Base-by-base conservation (phyloP, 2,113 vertebrate genomes). In the Prolemur simus region DNA sequence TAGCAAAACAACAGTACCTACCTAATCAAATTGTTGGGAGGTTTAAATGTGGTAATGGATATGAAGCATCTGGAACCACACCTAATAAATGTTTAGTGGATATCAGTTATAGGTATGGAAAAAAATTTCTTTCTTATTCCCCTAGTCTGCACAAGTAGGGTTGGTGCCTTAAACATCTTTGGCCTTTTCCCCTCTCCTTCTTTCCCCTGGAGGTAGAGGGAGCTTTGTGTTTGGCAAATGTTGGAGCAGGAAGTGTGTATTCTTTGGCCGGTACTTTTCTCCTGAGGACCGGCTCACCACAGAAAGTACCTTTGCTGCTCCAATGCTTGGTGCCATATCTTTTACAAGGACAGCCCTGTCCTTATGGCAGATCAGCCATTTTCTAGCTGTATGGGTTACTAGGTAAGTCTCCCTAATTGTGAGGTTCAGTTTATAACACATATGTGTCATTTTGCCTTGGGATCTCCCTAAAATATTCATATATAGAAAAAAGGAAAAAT, bases 101-200 rank as follows among this genome's bases (percentile, higher is more conserved):
- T 23, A n/a, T 49, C 12, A 15, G 2, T 14, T 45, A 15, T 12
- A 37, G 27, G 20, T 69, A 27, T 5, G 7, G 9, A 63, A 87
- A 80, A 23, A 32, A 2, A 4, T 18, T 17, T 71, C 45, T 52
- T 89, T 9, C 17, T 68, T 27, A 17, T 12, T 49, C 4, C 15
- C 21, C 5, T 47, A 5, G 12, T 25, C 29, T 42, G 5, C 0
- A 2, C 20, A 27, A 74, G 1, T 4, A n/a, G 5, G 2, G 2
- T 17, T 52, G 73, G 14, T 27, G 17, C 12, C 20, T 14, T 11
- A 49, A 15, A 63, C 6, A 52, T 25, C 5, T 14, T 17, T 37
- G 4, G 20, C 6, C 5, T 1, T 82, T 71, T 52, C 9, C 7
- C 9, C 21, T 5, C 37, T 76, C 2, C 10, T 68, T 52, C 12